Evolutionary conservation across 2,113 vertebrate species (phyloP).

Genomic region (Myanophis thanlyinensis): DNA sequence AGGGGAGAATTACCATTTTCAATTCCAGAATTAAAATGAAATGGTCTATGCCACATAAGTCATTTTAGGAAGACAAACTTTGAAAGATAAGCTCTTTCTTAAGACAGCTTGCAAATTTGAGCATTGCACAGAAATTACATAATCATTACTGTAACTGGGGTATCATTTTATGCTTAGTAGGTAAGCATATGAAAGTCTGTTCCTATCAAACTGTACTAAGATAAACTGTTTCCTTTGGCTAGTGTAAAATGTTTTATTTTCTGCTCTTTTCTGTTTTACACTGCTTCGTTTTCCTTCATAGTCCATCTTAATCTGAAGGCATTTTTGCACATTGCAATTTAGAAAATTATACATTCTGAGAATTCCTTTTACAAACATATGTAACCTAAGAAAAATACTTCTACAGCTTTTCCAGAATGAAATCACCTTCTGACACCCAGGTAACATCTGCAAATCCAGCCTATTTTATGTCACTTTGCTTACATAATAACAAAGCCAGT

Average conservation of each 20-base stretch:
- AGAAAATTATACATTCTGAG: background rate
- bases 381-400: background rate
- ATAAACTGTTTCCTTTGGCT: background rate
- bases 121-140: constrained; percentile 40
- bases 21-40: constrained; percentile 36
- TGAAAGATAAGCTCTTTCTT: constrained; percentile 43
- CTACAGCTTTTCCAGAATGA: background rate
- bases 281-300: background rate
- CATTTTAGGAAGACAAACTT: constrained; percentile 31
- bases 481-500: background rate
- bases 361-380: background rate
- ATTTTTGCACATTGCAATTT: background rate
- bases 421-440: background rate
- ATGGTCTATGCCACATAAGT: constrained; percentile 32
- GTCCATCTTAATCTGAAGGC: background rate
- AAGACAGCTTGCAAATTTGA: constrained; percentile 31
- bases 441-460: background rate
- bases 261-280: background rate
- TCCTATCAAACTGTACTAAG: background rate
- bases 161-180: constrained; percentile 5
- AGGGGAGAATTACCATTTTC: constrained; percentile 42
- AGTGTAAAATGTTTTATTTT: background rate
- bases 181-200: background rate
- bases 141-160: constrained; percentile 53
- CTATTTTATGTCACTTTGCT: background rate